Evolutionary conservation across 1,140 invertebrate genomes (phyloP), one percentile per base, ranked within the genome.

Genomic region (Lordiphosa mommai): DNA sequence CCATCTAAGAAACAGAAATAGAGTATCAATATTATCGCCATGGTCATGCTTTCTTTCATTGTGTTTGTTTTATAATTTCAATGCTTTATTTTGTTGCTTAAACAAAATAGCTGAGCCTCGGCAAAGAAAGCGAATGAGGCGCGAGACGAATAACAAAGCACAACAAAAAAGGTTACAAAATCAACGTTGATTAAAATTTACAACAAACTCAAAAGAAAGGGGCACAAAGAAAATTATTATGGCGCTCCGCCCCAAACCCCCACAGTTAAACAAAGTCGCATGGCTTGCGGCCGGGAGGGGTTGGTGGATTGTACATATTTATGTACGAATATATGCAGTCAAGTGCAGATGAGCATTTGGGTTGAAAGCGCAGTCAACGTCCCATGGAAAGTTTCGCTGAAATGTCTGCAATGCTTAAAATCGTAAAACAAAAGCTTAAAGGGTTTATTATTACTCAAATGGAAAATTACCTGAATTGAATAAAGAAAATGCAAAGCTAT

Each of bases 301-400:
- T 2, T 2, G 23, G 23, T 7, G 20, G 20, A 6, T 23, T 27
- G 23, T 27, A 27, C 23, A 27, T 27, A 20, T 20, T 7, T 27
- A 27, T 27, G 6, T 27, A 27, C 23, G 23, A 27, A 6, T 4
- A 27, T 27, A 27, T 27, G 59, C 73, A 79, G 58, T 70, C 58
- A 79, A 79, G 55, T 72, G 59, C 64, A 79, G 64, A 80, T 73
- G 74, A 72, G 52, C 74, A 73, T 73, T 73, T 72, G 69, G 69
- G 74, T 80, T 79, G 72, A 43, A 76, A 65, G 65, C 60, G 50
- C 59, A 64, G 48, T 34, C 38, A 56, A 57, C 66, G 40, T 8
- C 6, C 37, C 23, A 33, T 17, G 34, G 12, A 41, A 50, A 64
- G 52, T 48, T 8, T 60, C 10, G 47, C 33, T 30, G 20, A 4